These are phyloP conservation scores for Elephas maximus DNA, from an alignment of 2,113 vertebrate genomes.

Conservation along the genomic window DNA sequence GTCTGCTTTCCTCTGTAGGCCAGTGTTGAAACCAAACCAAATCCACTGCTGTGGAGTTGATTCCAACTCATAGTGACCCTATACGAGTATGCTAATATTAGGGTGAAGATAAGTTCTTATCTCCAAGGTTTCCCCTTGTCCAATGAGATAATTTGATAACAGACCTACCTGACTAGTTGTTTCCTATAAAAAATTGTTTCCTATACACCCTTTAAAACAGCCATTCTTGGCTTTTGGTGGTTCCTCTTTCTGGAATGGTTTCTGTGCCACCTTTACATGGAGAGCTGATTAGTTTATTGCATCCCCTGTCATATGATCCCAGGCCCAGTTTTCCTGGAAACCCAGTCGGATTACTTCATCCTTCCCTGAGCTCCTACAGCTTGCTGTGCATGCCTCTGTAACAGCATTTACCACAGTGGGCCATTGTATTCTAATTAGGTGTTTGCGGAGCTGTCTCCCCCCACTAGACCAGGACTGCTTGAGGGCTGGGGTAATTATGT, in stretches of 20 bases:
- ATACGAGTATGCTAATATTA: not conserved
- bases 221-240: not conserved
- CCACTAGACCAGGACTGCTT: not conserved
- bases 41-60: too few relatives aligned
- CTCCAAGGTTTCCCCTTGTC: not conserved
- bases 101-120: not conserved
- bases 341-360: not conserved
- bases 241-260: not conserved
- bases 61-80: too few relatives aligned
- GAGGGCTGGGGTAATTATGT: slow-evolving; percentile 31
- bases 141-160: not conserved
- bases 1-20: not conserved
- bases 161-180: not conserved
- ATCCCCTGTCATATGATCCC: not conserved
- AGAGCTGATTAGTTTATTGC: not conserved
- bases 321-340: not conserved
- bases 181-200: not conserved
- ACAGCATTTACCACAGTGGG: not conserved
- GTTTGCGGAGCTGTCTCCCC: slow-evolving; percentile 21
- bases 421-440: not conserved
- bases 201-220: not conserved
- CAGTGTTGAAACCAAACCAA: not conserved
- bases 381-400: not conserved
- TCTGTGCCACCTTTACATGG: not conserved
- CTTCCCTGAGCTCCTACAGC: not conserved